Evolutionary conservation across 1,140 invertebrate species (phyloP), one percentile per base, ranked within the genome.

Genomic region (Brachionus paranguensis): DNA sequence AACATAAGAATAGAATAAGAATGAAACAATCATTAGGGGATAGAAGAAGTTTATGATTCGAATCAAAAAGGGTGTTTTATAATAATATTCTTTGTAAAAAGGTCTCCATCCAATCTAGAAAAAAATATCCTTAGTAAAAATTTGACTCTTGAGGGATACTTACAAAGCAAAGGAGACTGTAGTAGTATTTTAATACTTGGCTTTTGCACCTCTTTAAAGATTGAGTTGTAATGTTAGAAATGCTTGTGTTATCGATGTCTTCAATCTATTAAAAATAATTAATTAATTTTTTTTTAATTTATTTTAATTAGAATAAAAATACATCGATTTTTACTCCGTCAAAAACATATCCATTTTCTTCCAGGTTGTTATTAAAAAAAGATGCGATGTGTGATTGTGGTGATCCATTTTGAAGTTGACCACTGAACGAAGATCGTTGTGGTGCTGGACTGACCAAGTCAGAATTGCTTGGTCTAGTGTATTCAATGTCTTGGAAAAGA

Each of bases 31-130:
- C 27, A 88, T 84, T 12, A 86, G 45, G 1, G 87, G 86, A 76
- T 89, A 89, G 1, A 88, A 11, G 5, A 86, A 55, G 78, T 89
- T 89, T 12, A 88, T 79, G 11, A 86, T 43, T 4, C 78, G 79
- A 86, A 87, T 87, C 8, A 85, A 74, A 6, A 55, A 47, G 14
- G 85, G 85, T 1, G 84, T 84, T 8, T 85, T 86, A 76, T 87
- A 85, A 1, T 88, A 84, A 17, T 86, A 86, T 72, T 89, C 88
- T 76, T 86, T 85, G 6, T 86, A 86, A 85, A 89, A 88, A 17
- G 86, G 86, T 53, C 88, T 85, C 88, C 88, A 89, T 3, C 88
- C 88, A 86, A 89, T 88, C 88, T 89, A 84, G 65, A 86, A 85
- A 37, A 41, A 78, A 68, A 47, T 4, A 33, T 3, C 20, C 55